Evolutionary conservation across 2,888 invertebrate species (phyloP), one percentile per base, ranked within the genome.

Genomic region (Anoplius nigerrimus): DNA sequence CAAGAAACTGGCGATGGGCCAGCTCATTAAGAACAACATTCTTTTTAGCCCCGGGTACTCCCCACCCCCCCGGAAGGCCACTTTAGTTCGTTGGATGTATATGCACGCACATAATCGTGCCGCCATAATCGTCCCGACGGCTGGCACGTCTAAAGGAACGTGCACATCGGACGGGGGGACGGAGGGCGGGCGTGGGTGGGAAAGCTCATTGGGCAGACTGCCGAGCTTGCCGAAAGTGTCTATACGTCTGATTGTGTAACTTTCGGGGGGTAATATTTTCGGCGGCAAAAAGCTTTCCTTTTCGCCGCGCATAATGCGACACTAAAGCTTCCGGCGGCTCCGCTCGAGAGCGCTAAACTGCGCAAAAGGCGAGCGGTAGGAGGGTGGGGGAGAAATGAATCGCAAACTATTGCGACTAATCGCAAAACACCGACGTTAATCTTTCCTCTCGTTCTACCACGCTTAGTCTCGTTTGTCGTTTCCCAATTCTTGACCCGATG

Each of bases 11-110:
- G 83, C 83, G 56, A 52, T 48, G 58, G 70, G 80, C 83, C 83
- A 83, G 80, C 79, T 81, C 82, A 83, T 83, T 82, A 82, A 78
- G 79, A 78, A 69, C 66, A 75, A 78, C 75, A 74, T 83, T 79
- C 77, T 82, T 76, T 82, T 83, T 74, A 64, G 34, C n/a, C n/a
- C n/a, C n/a, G n/a, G n/a, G n/a, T n/a, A 13, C 65, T 69, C 65
- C 69, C 70, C 64, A 53, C 53, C 27, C 54, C 67, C 62, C 61
- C 60, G 45, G 61, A 69, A 74, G 69, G 62, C 66, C 67, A 67
- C 66, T 75, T 69, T 65, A 66, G 63, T 68, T 63, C 70, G 45
- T 45, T 62, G 63, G 6, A 22, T 48, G 57, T 71, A 63, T 54
- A 57, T 55, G 51, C 57, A 59, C 56, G 59, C 63, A 58, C 59